Evolutionary conservation across 2,888 invertebrate genomes (phyloP).

Genomic region (Frankliniella intonsa): DNA sequence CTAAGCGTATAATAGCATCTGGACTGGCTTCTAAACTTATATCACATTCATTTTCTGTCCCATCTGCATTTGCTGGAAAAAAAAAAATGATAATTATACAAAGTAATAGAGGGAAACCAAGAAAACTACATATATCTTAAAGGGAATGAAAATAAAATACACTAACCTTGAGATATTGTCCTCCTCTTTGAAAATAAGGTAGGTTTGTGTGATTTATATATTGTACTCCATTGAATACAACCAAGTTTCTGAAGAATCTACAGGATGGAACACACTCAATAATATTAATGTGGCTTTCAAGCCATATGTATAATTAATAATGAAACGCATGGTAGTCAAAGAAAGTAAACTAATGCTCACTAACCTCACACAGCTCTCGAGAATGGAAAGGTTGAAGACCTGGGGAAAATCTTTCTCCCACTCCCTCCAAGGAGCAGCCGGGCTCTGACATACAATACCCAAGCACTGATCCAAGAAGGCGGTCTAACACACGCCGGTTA

Average conservation of each 20-base stretch:
- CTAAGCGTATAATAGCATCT: conserved; percentile 52
- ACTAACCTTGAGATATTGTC: conserved; percentile 45
- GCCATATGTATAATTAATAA: conserved; percentile 29
- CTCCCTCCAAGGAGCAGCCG: conserved; percentile 51
- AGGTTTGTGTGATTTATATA: conserved; percentile 43
- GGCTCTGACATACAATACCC: conserved; percentile 61
- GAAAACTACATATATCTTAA: conserved; percentile 30
- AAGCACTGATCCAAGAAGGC: conserved; percentile 63
- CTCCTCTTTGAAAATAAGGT: conserved; percentile 50
- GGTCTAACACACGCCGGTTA: conserved; percentile 62
- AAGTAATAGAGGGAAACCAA: conserved; percentile 19
- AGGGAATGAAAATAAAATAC: conserved; percentile 30
- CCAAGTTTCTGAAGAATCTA: conserved; percentile 54
- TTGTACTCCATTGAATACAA: conserved; percentile 51
- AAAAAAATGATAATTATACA: conserved; percentile 36
- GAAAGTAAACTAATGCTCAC: conserved; percentile 33
- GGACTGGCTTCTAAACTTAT: conserved; percentile 51
- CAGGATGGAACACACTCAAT: conserved; percentile 37
- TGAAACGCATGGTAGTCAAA: conserved; percentile 27
- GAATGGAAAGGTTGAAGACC: conserved; percentile 63
- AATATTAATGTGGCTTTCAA: conserved; percentile 8
- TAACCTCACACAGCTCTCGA: conserved; percentile 58
- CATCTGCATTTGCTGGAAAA: conserved; percentile 46
- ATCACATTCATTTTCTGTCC: conserved; percentile 50
- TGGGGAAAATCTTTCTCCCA: conserved; percentile 58